Evolutionary conservation across 2,797 vertebrate genomes (phyloP), one percentile per base, ranked within the genome.

Genomic region (Psittacula derbiana): DNA sequence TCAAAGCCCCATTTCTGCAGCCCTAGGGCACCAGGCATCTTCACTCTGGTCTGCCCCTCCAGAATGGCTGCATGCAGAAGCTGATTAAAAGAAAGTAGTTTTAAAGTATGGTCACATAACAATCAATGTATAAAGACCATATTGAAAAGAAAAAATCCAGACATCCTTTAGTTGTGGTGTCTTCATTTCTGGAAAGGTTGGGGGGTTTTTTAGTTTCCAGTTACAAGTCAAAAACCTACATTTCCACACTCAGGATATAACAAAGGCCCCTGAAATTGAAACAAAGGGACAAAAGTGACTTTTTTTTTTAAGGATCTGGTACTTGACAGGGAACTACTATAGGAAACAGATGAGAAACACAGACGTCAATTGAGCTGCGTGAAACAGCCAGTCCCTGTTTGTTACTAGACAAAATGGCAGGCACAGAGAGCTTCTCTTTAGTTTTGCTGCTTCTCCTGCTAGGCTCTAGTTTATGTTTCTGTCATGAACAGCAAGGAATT

Each of bases 281-380:
- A 64, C 62, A 93, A 66, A 82, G 33, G 47, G 60, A 95, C 82
- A 93, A 88, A 90, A 88, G 60, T 82, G 27, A 94, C 92, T 86
- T 95, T 88, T 64, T 64, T 84, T 96, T 83, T 88, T 82, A 88
- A 81, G 57, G 61, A 90, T 87, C 65, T 93, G 67, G 64, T 90
- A 87, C 52, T 46, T 96, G 88, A 95, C 86, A 53, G 87, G 75
- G 55, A 88, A 61, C 73, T 88, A 31, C 80, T 88, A 88, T 84
- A 57, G 86, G 73, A 95, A 95, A 92, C 86, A 93, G 92, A 95
- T 73, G 88, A 94, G 76, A 93, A 91, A 93, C 55, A 69, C 33
- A 90, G 50, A 52, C 33, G 79, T 64, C 60, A 76, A 19, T 47
- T 2, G 57, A 95, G 67, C 55, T 57, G 55, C 5, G 12, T 81